Evolutionary conservation across 2,888 invertebrate species (phyloP), one percentile per base, ranked within the genome.

Genomic region (Lasioglossum marginatum): DNA sequence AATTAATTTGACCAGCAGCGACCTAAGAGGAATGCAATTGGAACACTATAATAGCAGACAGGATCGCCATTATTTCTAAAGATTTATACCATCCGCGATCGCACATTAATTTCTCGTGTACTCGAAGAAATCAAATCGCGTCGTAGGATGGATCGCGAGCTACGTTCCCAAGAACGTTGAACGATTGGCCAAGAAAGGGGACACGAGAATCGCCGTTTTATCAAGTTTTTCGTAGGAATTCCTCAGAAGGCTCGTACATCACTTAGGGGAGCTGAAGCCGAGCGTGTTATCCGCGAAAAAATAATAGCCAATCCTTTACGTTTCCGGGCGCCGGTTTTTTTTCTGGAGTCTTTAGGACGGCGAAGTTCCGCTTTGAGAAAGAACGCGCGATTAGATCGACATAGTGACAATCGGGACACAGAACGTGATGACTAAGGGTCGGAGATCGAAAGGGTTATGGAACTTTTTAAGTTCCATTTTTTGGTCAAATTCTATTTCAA

Each of bases 271-370:
- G 73, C 70, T 23, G 76, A 19, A 34, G 23, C 48, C 34, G 48
- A 40, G 31, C 68, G 76, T 16, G 75, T 77, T 79, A 80, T 80
- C 80, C 85, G 75, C 77, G 80, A 87, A 87, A 87, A 86, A 86
- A 86, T 87, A 86, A 87, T 79, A 82, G 87, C 72, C 87, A 80
- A 87, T 87, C 83, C 87, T 87, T 87, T 87, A 83, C 76, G 80
- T 76, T 83, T 78, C 52, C 73, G 6, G 57, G n/a, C 70, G 16
- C 19, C 37, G 19, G 66, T 23, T 40, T 70, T 75, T 80, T 66
- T 60, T 14, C 70, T 10, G 37, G n/a, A 27, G 31, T 70, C 40
- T 78, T 12, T 27, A 19, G 23, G 16, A 37, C 68, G 72, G 70
- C 68, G 63, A 79, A 76, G 40, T 79, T 86, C 76, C 63, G 82